Base-by-base conservation (phyloP, 2,888 invertebrate species). In the Coremacera marginata region DNA sequence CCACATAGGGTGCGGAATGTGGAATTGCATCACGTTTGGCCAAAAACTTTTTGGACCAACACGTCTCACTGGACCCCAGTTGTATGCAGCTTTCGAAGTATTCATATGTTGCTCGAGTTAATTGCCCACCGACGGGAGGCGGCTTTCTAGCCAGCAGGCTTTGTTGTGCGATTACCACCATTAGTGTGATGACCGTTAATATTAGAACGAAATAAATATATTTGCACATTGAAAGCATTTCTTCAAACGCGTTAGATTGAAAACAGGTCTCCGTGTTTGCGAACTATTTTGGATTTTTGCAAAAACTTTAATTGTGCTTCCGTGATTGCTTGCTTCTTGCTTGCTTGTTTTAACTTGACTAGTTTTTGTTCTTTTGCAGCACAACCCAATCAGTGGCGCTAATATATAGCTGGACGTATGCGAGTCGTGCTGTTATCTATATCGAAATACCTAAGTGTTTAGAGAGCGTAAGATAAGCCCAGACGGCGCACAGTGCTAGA, bases 1-100 rank as follows among this genome's bases (percentile, higher is more conserved):
- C 87, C 25, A 87, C 84, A 75, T 85, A 88, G 3, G 89, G 89
- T 5, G 89, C 89, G 11, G 87, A 84, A 63, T 88, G 85, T 9
- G 88, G 87, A 63, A 81, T 81, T 5, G 89, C 87, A 78, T 89
- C 88, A 9, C 83, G 83, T 76, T 89, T 89, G 25, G 87, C 89
- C 79, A 88, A 79, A 34, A 84, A 85, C 67, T 87, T 84, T 68
- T 86, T 83, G 25, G 81, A 83, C 86, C 88, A 88, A 44, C 83
- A 81, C 77, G 81, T 83, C 78, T 84, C 81, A 34, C 80, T 77
- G 25, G 44, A 7, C 19, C 44, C 67, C 22, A 67, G 83, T 37
- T 49, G 19, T 34, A 86, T 81, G 57, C 83, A 85, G 76, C 85
- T 85, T 79, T 86, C 86, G 27, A 86, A 74, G 52, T 83, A 82